Percentiles rank a stretch among this genome's conserved stretches.
phyloP scores from a whole-genome alignment of 2,888 invertebrate genomes.

The Theretra japonica region DNA sequence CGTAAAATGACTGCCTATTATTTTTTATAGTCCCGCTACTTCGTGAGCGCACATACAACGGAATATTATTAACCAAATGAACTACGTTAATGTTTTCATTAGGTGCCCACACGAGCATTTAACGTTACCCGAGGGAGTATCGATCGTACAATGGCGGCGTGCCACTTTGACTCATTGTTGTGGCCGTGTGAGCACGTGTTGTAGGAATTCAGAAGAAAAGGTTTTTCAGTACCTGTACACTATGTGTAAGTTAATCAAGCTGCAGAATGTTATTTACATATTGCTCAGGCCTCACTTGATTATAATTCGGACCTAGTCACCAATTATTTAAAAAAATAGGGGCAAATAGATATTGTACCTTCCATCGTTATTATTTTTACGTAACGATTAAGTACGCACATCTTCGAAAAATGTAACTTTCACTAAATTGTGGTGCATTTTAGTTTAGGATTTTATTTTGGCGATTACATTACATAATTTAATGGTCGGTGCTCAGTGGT shows the following conservation, averaged over 20 bases:
- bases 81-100: not conserved
- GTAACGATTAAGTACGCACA: constrained; percentile 29
- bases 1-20: too few species aligned
- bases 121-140: not conserved
- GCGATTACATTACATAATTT: constrained; percentile 79
- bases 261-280: not conserved
- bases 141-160: constrained; percentile 4
- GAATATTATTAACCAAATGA: not conserved
- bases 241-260: not conserved
- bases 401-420: constrained; percentile 57
- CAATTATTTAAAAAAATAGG: not conserved
- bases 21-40: too few species aligned
- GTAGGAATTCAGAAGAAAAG: not conserved
- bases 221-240: too few species aligned
- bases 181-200: not conserved
- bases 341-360: not conserved
- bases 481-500: constrained; percentile 52
- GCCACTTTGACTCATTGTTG: constrained; percentile 17
- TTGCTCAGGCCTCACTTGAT: too few species aligned
- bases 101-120: not conserved
- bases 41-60: not conserved
- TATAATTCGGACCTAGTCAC: not conserved
- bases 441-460: constrained; percentile 66
- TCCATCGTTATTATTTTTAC: constrained; percentile 24
- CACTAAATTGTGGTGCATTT: constrained; percentile 66